These are phyloP conservation scores for Formica selysi DNA, from an alignment of 1,140 invertebrate genomes.

Conservation along the genomic window DNA sequence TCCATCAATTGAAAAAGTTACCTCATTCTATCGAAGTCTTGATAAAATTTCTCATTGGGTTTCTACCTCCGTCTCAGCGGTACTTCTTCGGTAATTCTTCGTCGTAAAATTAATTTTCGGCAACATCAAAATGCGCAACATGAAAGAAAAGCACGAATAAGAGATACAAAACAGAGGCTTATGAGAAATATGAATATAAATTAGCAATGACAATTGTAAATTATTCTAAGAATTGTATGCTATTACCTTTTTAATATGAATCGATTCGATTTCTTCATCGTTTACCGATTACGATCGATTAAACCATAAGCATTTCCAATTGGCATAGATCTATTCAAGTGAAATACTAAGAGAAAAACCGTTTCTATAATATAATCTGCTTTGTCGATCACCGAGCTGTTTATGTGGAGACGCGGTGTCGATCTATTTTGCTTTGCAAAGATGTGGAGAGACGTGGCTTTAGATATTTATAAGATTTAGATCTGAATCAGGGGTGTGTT, in stretches of 20 bases:
- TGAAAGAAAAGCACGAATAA: neutral
- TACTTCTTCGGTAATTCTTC: no score
- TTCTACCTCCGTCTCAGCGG: neutral
- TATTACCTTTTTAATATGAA: neutral
- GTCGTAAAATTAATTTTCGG: slow-evolving; percentile 2
- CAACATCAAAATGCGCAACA: neutral
- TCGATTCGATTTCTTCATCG: neutral
- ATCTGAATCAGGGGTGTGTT: neutral
- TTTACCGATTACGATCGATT: neutral
- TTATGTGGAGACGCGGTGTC: neutral
- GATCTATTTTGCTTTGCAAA: neutral
- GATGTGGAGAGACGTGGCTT: neutral
- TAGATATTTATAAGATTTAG: neutral
- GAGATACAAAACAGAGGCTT: neutral
- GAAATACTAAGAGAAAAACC: neutral
- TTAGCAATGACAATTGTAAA: neutral
- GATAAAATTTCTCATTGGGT: slow-evolving; percentile 64
- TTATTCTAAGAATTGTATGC: neutral
- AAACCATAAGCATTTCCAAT: neutral
- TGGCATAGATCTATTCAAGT: neutral
- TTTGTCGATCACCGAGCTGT: neutral
- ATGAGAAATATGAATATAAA: neutral
- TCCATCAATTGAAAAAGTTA: slow-evolving; percentile 62
- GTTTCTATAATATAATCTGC: neutral
- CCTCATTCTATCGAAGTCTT: slow-evolving; percentile 39